Percentiles rank a stretch among this genome's conserved stretches.
Evolutionary conservation across 2,888 invertebrate genomes (phyloP).

Genomic region (Hemistola chrysoprasaria): DNA sequence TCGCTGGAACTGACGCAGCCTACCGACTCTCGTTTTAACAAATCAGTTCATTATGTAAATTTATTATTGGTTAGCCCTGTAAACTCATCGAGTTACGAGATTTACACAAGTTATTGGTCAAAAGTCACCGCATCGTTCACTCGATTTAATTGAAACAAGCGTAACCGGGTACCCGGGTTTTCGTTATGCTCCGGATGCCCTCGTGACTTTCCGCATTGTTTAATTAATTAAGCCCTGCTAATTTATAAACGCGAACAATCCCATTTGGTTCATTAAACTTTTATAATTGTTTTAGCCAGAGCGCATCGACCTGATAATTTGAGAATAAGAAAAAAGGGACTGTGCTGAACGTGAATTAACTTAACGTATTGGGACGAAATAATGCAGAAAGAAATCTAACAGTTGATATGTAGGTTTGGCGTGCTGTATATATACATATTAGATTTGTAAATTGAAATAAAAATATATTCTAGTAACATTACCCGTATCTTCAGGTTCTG

Average conservation of each 20-base stretch:
- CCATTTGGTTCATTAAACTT: slow-evolving; percentile 44
- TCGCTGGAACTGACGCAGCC: slow-evolving; percentile 20
- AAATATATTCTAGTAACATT: too few species aligned
- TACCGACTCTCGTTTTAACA: slow-evolving; percentile 21
- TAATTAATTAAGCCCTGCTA: slow-evolving; percentile 44
- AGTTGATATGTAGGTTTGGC: too few species aligned
- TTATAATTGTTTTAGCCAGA: slow-evolving; percentile 33
- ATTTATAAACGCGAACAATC: slow-evolving; percentile 41
- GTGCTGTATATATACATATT: too few species aligned
- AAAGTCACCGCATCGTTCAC: slow-evolving; percentile 40
- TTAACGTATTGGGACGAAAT: too few species aligned
- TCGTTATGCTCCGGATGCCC: slow-evolving; percentile 36
- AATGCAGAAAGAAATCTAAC: too few species aligned
- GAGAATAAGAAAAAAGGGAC: slow-evolving; percentile 13
- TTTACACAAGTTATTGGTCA: slow-evolving; percentile 24
- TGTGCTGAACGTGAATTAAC: too few species aligned
- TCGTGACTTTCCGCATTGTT: slow-evolving; percentile 32
- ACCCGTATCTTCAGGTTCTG: too few species aligned
- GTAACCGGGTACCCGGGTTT: slow-evolving; percentile 42
- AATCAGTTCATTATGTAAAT: slow-evolving; percentile 12
- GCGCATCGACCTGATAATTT: slow-evolving; percentile 19
- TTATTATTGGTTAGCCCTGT: slow-evolving; percentile 29
- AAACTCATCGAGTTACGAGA: slow-evolving; percentile 29
- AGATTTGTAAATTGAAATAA: too few species aligned
- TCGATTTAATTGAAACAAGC: slow-evolving; percentile 53